A percentile compares a stretch with the other conserved stretches of the same genome.
phyloP scores from a whole-genome alignment of 2,888 invertebrate genomes.

The Aethes cnicana region DNA sequence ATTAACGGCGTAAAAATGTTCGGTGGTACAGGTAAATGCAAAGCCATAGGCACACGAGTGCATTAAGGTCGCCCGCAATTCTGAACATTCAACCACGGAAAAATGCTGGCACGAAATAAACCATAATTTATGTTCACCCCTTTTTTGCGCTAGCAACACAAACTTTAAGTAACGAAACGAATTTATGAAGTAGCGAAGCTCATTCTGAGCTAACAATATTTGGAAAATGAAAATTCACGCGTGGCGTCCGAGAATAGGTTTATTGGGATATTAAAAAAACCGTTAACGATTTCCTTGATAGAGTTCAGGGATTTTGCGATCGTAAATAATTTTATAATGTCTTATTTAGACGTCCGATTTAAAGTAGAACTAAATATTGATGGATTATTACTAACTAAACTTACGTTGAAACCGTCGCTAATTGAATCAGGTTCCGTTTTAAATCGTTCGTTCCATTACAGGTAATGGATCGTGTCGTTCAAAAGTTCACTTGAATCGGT shows the following conservation, averaged over 20 bases:
- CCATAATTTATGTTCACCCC: conserved; percentile 50
- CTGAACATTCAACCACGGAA: conserved; percentile 50
- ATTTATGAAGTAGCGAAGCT: conserved; percentile 31
- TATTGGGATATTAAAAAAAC: conserved; percentile 8
- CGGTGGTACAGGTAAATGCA: conserved; percentile 44
- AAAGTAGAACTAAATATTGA: too few species aligned
- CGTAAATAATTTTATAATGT: not conserved
- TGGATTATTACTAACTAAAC: too few species aligned
- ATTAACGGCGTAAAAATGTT: conserved; percentile 52
- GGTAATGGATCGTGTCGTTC: conserved; percentile 17
- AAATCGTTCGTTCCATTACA: conserved; percentile 19
- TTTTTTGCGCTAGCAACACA: conserved; percentile 38
- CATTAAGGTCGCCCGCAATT: conserved; percentile 58
- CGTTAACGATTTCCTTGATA: conserved; percentile 18
- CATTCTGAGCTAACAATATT: conserved; percentile 11
- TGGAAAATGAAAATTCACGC: conserved; percentile 11
- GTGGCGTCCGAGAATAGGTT: conserved; percentile 3
- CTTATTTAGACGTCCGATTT: not conserved
- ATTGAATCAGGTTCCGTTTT: conserved; percentile 3
- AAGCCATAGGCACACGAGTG: conserved; percentile 45
- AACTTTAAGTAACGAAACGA: conserved; percentile 31
- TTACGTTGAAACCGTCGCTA: conserved; percentile 8
- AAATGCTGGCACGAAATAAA: conserved; percentile 50
- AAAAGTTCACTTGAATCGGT: conserved; percentile 15
- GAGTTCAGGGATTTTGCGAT: conserved; percentile 8